These are phyloP conservation scores for Brevimyrus niger DNA, from an alignment of 2,113 vertebrate genomes.

Conservation along the genomic window DNA sequence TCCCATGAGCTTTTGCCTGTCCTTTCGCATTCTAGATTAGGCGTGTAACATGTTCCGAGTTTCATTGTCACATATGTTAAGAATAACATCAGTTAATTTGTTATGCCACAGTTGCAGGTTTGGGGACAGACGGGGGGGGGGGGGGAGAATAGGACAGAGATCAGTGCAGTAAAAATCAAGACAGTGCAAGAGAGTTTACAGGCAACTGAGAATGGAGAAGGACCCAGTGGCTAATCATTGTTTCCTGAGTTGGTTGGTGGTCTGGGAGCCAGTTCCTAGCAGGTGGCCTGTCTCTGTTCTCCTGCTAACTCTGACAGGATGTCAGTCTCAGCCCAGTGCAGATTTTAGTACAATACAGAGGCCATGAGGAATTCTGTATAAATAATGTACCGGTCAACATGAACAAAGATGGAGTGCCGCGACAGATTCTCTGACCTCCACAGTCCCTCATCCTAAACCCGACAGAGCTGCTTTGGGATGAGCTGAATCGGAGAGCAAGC, in stretches of 20 bases:
- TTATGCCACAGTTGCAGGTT: neutral
- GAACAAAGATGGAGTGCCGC: neutral
- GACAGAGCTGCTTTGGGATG: neutral
- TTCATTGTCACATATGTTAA: neutral
- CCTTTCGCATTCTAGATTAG: neutral
- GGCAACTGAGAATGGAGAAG: neutral
- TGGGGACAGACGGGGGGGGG: neutral
- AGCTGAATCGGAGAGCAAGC: neutral
- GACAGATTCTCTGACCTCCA: neutral
- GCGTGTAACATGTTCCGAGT: neutral
- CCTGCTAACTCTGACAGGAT: neutral
- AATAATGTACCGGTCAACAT: no score
- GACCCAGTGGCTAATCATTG: neutral
- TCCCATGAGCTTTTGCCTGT: neutral
- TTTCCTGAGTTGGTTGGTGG: neutral
- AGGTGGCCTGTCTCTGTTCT: neutral
- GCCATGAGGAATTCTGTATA: neutral
- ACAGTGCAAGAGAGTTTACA: neutral
- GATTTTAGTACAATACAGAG: neutral
- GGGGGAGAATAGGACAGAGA: neutral
- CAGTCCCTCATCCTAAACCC: neutral
- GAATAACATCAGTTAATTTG: neutral
- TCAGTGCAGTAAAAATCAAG: neutral
- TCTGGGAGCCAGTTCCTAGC: neutral
- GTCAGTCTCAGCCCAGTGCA: neutral